Percentiles rank a stretch among this genome's conserved stretches.
Conservation (phyloP, 2,888 invertebrate species). For the Melieria crassipennis region DNA sequence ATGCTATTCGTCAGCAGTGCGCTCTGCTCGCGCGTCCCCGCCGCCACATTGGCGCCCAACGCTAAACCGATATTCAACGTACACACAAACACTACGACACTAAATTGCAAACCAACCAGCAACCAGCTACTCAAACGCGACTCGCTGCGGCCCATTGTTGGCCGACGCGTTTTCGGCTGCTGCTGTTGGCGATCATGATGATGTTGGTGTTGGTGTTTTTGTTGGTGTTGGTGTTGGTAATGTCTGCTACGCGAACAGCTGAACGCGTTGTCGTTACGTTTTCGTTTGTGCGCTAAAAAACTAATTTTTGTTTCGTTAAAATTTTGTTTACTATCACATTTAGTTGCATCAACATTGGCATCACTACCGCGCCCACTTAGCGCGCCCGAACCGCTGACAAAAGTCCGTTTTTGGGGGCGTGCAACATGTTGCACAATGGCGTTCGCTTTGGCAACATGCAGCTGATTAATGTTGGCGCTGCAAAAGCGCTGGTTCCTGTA, state of each 20-base stretch:
- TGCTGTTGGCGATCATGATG: conserved; percentile 25
- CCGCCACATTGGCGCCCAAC: conserved; percentile 42
- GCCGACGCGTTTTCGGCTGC: conserved; percentile 17
- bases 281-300: conserved; percentile 51
- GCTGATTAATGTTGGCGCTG: too few species aligned
- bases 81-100: conserved; percentile 61
- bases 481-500: conserved; percentile 15
- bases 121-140: conserved; percentile 44
- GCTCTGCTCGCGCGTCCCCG: conserved; percentile 40
- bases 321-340: conserved; percentile 56
- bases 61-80: conserved; percentile 60
- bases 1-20: conserved; percentile 24
- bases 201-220: conserved; percentile 14
- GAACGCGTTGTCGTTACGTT: conserved; percentile 20
- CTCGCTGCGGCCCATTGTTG: conserved; percentile 25
- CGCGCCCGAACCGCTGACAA: not conserved
- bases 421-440: not conserved
- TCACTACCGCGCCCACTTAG: conserved; percentile 2
- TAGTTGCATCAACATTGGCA: conserved; percentile 23
- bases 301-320: conserved; percentile 52
- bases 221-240: conserved; percentile 12
- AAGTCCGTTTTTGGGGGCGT: conserved; percentile 26
- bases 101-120: conserved; percentile 56
- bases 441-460: not conserved
- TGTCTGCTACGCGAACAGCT: conserved; percentile 31